phyloP scores from a whole-genome alignment of 2,888 invertebrate genomes.

The Watsonalla cultraria region DNA sequence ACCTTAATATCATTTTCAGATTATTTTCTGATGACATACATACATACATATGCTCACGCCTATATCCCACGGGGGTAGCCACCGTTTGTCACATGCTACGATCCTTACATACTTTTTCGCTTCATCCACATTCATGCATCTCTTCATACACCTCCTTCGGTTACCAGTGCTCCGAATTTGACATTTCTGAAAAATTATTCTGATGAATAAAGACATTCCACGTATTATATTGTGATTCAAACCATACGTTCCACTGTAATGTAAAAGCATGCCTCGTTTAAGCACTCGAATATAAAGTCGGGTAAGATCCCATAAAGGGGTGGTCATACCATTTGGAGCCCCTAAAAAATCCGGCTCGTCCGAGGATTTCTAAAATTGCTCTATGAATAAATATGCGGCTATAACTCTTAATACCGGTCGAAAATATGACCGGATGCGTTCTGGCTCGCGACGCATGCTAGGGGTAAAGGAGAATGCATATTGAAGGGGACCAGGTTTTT shows the following conservation, averaged over 20 bases:
- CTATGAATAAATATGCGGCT: conserved; percentile 72
- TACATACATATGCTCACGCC: no score
- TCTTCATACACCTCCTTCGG: no score
- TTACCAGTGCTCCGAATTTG: no score
- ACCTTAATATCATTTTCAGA: no score
- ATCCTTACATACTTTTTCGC: no score
- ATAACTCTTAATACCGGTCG: conserved; percentile 67
- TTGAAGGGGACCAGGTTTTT: background rate
- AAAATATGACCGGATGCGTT: conserved; percentile 64
- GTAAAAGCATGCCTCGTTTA: background rate
- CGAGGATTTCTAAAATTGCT: conserved; percentile 64
- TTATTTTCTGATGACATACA: no score
- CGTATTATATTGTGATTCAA: background rate
- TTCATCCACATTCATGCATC: no score
- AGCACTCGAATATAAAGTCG: background rate
- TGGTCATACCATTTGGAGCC: conserved; percentile 14
- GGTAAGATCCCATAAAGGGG: background rate
- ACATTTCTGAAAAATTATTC: no score
- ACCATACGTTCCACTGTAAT: background rate
- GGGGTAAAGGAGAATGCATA: conserved; percentile 23
- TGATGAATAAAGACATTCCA: no score
- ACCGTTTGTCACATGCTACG: no score
- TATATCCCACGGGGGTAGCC: no score
- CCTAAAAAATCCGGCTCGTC: conserved; percentile 19
- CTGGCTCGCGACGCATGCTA: conserved; percentile 42